Evolutionary conservation across 1,140 invertebrate species (phyloP), one percentile per base, ranked within the genome.

Genomic region (Gryllus bimaculatus): DNA sequence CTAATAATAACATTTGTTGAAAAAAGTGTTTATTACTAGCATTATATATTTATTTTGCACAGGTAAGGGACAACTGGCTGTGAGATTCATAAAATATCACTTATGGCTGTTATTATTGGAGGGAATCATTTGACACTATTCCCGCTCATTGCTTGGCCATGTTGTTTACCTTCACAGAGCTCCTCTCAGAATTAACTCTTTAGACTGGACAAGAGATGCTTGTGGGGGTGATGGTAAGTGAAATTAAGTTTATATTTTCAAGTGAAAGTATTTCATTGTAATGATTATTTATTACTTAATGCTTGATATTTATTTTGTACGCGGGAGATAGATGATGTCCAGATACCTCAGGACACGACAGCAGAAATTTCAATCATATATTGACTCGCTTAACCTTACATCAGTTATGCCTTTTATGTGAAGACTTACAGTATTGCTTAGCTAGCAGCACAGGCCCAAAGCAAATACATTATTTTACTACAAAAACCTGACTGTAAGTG

Each of bases 381-480:
- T 84, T 96, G 18, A 85, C 86, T 0, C 85, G 88, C 12, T 86
- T 98, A 8, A 90, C 93, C 95, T 0, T 96, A 90, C 85, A 97
- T 0, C 90, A 92, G 78, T n/a, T 98, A 98, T 86, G 96, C 95
- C 1, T 91, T 92, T 80, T 98, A 96, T 86, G 92, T 98, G 0
- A 94, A 95, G 84, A 97, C 96, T 0, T 94, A 93, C 82, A 96
- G 94, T 0, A 93, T 97, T 78, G 90, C 92, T n/a, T 5, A 92
- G 91, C 48, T 94, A 95, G 83, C n/a, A 89, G 88, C 78, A 89
- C 88, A 73, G 93, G 93, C 91, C 6, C 92, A 93, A 83, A 96
- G 94, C 85, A 89, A 18, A 91, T 98, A 8, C 87, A 90, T 49
- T 96, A 95, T 85, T 95, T 97, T 83, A 89, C 85, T 26, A 98